A percentile compares a stretch with the other conserved stretches of the same genome.
Conservation (phyloP, 53 echinoderm and acorn worm species). For the Glandiceps talaboti region DNA sequence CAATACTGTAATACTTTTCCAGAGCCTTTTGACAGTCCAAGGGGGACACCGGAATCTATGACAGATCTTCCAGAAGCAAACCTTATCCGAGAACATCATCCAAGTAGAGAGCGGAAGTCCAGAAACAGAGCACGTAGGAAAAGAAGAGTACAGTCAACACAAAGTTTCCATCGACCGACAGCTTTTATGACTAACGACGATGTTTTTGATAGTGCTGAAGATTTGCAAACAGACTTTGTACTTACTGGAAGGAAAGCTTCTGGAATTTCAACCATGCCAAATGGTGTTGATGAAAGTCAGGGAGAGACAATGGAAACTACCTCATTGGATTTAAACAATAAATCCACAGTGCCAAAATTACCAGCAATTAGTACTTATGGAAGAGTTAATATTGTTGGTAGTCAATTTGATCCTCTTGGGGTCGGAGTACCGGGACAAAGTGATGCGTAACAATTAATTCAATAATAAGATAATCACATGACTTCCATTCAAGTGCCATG, state of each 20-base stretch:
- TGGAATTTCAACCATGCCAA: not conserved
- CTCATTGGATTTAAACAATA: not conserved
- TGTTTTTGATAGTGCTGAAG: not conserved
- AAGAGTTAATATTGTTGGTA: constrained; percentile 24
- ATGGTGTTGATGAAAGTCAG: not conserved
- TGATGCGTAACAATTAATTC: not conserved
- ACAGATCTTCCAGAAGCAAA: not conserved
- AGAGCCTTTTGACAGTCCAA: not conserved
- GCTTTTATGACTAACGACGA: too few species aligned
- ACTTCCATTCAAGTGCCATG: too few species aligned
- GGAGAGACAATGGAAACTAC: not conserved
- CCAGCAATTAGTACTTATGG: constrained; percentile 51
- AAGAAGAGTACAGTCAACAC: not conserved
- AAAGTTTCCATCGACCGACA: not conserved
- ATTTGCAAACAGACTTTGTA: not conserved
- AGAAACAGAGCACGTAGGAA: not conserved
- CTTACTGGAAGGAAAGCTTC: not conserved
- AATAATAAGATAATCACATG: too few species aligned
- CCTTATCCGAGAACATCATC: not conserved
- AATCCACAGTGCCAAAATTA: constrained; percentile 55
- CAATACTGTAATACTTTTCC: too few species aligned
- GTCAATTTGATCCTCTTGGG: not conserved
- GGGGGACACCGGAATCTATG: not conserved
- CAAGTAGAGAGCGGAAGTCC: not conserved
- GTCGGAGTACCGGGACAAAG: not conserved